Percentiles rank a stretch among this genome's conserved stretches.
Evolutionary conservation across 1,140 invertebrate genomes (phyloP).

Genomic region (Trichogramma pretiosum): DNA sequence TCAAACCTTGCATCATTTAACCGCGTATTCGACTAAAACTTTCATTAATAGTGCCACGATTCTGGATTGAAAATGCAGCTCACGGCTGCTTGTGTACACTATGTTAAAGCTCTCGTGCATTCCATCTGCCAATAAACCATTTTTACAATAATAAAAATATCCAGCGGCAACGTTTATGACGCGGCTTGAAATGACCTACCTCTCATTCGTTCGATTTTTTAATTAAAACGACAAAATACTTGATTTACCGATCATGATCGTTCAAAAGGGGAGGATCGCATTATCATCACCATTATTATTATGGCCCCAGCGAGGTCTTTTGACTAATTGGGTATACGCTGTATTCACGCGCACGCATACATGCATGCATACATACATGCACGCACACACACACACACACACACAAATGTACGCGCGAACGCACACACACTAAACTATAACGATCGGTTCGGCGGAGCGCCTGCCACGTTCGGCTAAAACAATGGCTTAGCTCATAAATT

Average conservation of each 20-base stretch:
- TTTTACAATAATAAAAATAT: too few species aligned
- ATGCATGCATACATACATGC: not conserved
- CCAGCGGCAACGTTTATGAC: too few species aligned
- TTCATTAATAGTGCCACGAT: not conserved
- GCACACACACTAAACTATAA: too few species aligned
- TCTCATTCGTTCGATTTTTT: slow-evolving; percentile 11
- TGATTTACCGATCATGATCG: slow-evolving; percentile 17
- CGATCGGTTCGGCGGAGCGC: too few species aligned
- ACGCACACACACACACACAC: too few species aligned
- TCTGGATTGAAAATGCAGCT: too few species aligned
- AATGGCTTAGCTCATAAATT: too few species aligned
- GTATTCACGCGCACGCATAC: not conserved
- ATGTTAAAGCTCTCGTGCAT: too few species aligned
- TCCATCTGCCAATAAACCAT: too few species aligned
- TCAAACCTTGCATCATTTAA: slow-evolving; percentile 27
- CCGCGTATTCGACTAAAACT: slow-evolving; percentile 1
- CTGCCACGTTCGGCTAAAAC: too few species aligned
- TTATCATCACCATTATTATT: slow-evolving; percentile 2
- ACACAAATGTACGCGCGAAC: not conserved
- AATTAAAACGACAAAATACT: slow-evolving; percentile 19
- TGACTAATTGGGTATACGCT: slow-evolving; percentile 21
- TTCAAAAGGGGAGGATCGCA: too few species aligned
- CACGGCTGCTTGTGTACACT: slow-evolving; percentile 4
- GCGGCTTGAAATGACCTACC: too few species aligned
- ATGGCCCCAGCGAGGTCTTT: not conserved